Percentiles rank a stretch among this genome's conserved stretches.
phyloP scores from a whole-genome alignment of 2,113 vertebrate species.

The Phocoena sinus region DNA sequence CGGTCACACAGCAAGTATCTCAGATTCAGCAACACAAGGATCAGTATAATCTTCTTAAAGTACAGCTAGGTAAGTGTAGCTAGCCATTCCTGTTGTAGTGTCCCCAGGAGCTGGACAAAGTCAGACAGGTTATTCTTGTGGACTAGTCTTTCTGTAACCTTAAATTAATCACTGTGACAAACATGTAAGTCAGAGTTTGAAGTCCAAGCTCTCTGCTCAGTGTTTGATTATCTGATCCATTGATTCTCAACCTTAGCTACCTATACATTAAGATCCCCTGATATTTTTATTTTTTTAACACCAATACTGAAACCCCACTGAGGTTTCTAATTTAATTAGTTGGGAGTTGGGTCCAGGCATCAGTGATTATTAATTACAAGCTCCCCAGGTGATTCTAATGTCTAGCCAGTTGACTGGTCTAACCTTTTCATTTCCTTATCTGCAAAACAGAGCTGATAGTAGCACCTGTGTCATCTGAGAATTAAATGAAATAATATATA shows the following conservation, averaged over 20 bases:
- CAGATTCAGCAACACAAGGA: slow-evolving; percentile 99
- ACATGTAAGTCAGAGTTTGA: not conserved
- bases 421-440: not conserved
- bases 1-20: slow-evolving; percentile 89
- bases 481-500: not conserved
- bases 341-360: not conserved
- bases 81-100: not conserved
- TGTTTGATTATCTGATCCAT: not conserved
- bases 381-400: not conserved
- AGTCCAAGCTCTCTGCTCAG: not conserved
- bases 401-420: not conserved
- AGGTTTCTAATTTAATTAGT: not conserved
- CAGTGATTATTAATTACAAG: not conserved
- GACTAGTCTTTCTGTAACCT: not conserved
- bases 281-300: not conserved
- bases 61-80: slow-evolving; percentile 88
- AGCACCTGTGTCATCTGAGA: not conserved
- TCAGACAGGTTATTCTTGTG: not conserved
- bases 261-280: not conserved
- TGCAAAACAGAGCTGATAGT: not conserved
- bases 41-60: slow-evolving; percentile 97
- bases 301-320: not conserved
- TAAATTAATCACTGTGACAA: not conserved
- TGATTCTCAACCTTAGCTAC: not conserved
- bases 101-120: not conserved